Conservation (phyloP, 2,888 invertebrate genomes). For the Protonemura montana region DNA sequence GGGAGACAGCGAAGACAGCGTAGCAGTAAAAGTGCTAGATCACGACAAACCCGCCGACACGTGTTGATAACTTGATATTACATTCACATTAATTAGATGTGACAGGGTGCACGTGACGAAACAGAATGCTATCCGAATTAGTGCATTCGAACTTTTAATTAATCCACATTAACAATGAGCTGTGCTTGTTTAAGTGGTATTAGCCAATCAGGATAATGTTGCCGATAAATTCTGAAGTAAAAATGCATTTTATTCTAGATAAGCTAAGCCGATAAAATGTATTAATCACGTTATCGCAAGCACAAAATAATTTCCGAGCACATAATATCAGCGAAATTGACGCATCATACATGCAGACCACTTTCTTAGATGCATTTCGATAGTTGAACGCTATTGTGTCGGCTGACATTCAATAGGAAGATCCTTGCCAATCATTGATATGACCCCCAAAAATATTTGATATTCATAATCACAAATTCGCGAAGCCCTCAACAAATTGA, state of each 20-base stretch:
- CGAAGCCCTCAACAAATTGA: not conserved
- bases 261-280: not conserved
- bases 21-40: not conserved
- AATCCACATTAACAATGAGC: not conserved
- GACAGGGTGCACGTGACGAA: not conserved
- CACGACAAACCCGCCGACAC: not conserved
- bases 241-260: not conserved
- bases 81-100: no score
- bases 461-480: not conserved
- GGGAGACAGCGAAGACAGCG: not conserved
- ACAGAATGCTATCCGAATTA: not conserved
- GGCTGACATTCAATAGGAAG: not conserved
- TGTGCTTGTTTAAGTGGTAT: not conserved
- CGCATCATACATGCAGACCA: no score
- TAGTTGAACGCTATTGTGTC: no score
- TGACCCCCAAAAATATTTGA: not conserved
- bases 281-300: not conserved
- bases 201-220: not conserved
- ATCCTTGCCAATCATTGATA: slow-evolving; percentile 7
- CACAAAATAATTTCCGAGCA: not conserved
- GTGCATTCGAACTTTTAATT: not conserved
- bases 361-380: no score
- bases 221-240: not conserved
- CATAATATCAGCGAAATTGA: not conserved
- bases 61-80: not conserved